Percentiles rank a stretch among this genome's conserved stretches.
phyloP scores from a whole-genome alignment of 2,888 invertebrate species.

The Liopterus haemorrhoidalis region DNA sequence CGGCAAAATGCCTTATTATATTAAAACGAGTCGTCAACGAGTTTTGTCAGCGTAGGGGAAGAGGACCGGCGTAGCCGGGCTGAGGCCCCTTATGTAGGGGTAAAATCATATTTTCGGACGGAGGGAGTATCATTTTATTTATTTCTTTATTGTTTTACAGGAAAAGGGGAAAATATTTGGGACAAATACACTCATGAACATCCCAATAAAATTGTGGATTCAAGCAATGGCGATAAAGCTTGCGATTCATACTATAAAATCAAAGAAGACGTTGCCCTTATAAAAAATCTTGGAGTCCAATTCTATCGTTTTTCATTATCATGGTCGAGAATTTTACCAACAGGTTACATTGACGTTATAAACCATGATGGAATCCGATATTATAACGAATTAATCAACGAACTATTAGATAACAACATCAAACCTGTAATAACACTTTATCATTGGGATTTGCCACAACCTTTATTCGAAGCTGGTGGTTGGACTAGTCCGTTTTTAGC shows the following conservation, averaged over 20 bases:
- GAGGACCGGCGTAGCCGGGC: too few species aligned
- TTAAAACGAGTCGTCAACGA: too few species aligned
- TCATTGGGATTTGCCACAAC: constrained; percentile 53
- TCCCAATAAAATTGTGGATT: constrained; percentile 49
- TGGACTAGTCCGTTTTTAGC: constrained; percentile 50
- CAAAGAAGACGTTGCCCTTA: constrained; percentile 46
- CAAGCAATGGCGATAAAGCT: constrained; percentile 56
- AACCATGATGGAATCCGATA: constrained; percentile 50
- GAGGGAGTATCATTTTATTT: too few species aligned
- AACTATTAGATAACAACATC: constrained; percentile 49
- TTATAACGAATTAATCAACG: constrained; percentile 51
- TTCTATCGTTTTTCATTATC: constrained; percentile 47
- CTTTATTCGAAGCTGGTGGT: constrained; percentile 43
- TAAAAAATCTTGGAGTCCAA: constrained; percentile 18
- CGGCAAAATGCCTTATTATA: too few species aligned
- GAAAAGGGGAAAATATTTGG: constrained; percentile 56
- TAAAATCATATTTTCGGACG: too few species aligned
- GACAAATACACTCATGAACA: constrained; percentile 49
- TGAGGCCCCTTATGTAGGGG: too few species aligned
- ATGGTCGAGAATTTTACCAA: constrained; percentile 57
- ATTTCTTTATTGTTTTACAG: constrained; percentile 41
- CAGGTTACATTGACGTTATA: constrained; percentile 35
- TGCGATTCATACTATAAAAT: constrained; percentile 61
- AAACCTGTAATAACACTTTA: constrained; percentile 50
- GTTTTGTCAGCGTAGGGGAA: too few species aligned